Conservation (phyloP, 2,113 vertebrate species). For the Eurystomus gularis region DNA sequence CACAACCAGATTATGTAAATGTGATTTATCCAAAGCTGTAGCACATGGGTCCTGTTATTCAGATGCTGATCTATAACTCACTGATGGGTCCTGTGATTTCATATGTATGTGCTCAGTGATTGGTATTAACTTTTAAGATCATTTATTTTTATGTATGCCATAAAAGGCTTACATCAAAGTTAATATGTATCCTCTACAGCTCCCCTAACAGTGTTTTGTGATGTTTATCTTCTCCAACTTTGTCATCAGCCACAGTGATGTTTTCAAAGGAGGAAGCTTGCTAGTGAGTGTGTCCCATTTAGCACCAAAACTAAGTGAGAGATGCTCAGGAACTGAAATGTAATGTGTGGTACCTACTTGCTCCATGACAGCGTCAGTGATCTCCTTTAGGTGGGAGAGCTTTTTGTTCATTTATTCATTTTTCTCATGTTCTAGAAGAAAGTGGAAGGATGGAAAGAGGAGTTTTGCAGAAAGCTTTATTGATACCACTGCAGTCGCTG, state of each 20-base stretch:
- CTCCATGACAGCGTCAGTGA: background rate
- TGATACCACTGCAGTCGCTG: background rate
- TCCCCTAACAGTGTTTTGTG: background rate
- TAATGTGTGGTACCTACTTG: background rate
- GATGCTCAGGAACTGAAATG: background rate
- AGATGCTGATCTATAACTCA: background rate
- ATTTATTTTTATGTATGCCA: conserved; percentile 54
- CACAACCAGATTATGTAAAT: conserved; percentile 28
- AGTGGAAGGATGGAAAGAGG: background rate
- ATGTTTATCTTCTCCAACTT: conserved; percentile 14
- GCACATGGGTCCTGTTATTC: background rate
- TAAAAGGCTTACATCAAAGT: conserved; percentile 47
- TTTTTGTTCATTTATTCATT: background rate
- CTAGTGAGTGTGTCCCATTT: background rate
- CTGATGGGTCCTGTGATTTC: conserved; percentile 12
- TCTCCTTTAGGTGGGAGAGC: background rate
- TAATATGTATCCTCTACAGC: background rate
- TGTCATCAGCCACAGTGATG: background rate
- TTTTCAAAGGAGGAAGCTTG: conserved; percentile 4
- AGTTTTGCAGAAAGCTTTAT: background rate
- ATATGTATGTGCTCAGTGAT: background rate
- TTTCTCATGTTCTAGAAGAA: background rate
- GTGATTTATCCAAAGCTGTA: conserved; percentile 6
- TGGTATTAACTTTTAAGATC: background rate
- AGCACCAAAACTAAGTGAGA: background rate